A percentile compares a stretch with the other conserved stretches of the same genome.
Evolutionary conservation across 64 coral and sea anemone species (phyloP).

Genomic region (Acropora yongei): DNA sequence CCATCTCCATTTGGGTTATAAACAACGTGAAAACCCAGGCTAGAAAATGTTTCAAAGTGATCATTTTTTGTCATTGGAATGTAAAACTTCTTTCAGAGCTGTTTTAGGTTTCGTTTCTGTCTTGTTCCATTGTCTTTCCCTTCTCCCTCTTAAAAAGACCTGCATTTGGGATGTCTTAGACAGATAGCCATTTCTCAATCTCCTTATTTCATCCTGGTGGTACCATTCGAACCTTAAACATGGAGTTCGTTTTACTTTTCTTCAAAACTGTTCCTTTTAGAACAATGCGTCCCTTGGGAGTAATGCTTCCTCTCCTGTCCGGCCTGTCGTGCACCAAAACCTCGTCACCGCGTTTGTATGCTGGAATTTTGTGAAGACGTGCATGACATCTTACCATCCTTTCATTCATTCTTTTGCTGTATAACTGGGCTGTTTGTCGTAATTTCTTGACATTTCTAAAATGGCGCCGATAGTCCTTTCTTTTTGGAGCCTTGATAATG

Average conservation of each 20-base stretch:
- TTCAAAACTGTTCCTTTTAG: background rate
- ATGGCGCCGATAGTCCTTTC: constrained; percentile 12
- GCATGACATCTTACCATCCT: background rate
- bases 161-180: constrained; percentile 4
- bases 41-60: background rate
- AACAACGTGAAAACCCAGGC: background rate
- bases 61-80: no score
- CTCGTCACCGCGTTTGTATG: background rate
- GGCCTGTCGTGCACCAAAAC: background rate
- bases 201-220: background rate
- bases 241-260: background rate
- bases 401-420: constrained; percentile 25
- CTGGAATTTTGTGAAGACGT: background rate
- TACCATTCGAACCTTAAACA: constrained; percentile 22
- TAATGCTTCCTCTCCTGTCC: constrained; percentile 11
- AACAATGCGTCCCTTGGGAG: constrained; percentile 16
- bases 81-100: background rate
- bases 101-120: constrained; percentile 2
- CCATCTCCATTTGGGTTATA: constrained; percentile 38
- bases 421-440: background rate
- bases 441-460: constrained; percentile 9
- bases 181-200: constrained; percentile 13
- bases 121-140: background rate
- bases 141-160: background rate
- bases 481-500: background rate